phyloP scores from a whole-genome alignment of 2,888 invertebrate genomes.

The Cosmia trapezina region DNA sequence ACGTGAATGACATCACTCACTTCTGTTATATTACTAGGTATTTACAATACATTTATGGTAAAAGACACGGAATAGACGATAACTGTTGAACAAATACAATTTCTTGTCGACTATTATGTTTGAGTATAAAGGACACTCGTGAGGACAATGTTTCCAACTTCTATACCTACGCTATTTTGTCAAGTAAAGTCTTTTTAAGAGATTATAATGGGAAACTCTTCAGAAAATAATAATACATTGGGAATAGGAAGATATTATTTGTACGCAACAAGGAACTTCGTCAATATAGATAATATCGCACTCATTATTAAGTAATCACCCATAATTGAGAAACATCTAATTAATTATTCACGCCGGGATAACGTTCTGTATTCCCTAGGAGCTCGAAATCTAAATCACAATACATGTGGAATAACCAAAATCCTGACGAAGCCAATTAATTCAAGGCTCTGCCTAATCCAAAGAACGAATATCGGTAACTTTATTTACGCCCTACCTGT shows the following conservation, averaged over 20 bases:
- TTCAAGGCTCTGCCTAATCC: conserved; percentile 50
- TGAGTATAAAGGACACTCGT: conserved; percentile 21
- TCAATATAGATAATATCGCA: not conserved
- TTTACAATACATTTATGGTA: conserved; percentile 46
- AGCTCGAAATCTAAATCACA: conserved; percentile 15
- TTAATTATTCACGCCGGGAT: conserved; percentile 24
- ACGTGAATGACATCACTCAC: conserved; percentile 36
- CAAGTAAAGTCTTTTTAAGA: not conserved
- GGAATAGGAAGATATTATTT: not conserved
- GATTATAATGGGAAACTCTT: conserved; percentile 7
- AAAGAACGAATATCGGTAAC: conserved; percentile 54
- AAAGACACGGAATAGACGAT: conserved; percentile 29
- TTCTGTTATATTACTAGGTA: conserved; percentile 13
- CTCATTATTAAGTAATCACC: no score
- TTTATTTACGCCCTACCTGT: conserved; percentile 62
- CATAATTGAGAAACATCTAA: conserved; percentile 5
- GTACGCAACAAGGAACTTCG: no score
- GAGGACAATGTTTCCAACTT: conserved; percentile 10
- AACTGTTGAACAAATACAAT: conserved; percentile 54
- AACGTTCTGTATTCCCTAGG: conserved; percentile 26
- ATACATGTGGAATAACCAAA: conserved; percentile 34
- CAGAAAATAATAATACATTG: not conserved
- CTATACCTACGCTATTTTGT: conserved; percentile 14
- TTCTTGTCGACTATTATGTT: conserved; percentile 32
- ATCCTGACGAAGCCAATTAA: conserved; percentile 58